Evolutionary conservation across 1,140 invertebrate genomes (phyloP).

Genomic region (Himalopsyche phryganea): DNA sequence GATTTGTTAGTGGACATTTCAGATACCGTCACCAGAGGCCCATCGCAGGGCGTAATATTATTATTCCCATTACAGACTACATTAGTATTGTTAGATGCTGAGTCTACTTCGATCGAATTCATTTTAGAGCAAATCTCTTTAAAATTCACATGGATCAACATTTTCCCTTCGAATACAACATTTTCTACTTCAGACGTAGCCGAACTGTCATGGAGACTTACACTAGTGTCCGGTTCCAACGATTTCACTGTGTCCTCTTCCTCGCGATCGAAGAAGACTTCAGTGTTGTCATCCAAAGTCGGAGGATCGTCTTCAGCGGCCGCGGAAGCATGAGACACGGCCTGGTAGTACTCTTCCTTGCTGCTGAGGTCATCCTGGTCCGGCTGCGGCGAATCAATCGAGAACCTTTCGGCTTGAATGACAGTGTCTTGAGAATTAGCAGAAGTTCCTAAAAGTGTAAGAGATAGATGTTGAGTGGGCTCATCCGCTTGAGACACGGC

Average conservation of each 20-base stretch:
- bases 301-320: slow-evolving; percentile 41
- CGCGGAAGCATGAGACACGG: slow-evolving; percentile 42
- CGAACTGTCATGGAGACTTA: slow-evolving; percentile 52
- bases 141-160: slow-evolving; percentile 53
- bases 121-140: slow-evolving; percentile 51
- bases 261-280: slow-evolving; percentile 47
- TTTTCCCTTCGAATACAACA: slow-evolving; percentile 53
- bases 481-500: slow-evolving; percentile 71
- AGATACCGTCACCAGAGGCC: slow-evolving; percentile 55
- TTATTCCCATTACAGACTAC: slow-evolving; percentile 6
- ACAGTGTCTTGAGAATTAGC: slow-evolving; percentile 26
- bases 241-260: slow-evolving; percentile 53
- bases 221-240: slow-evolving; percentile 53
- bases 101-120: slow-evolving; percentile 33
- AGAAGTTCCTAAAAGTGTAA: slow-evolving; percentile 12
- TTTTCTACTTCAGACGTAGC: slow-evolving; percentile 50
- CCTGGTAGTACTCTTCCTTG: slow-evolving; percentile 47
- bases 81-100: slow-evolving; percentile 26
- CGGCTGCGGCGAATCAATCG: slow-evolving; percentile 16
- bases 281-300: slow-evolving; percentile 47
- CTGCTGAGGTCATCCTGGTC: slow-evolving; percentile 44
- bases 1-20: slow-evolving; percentile 42
- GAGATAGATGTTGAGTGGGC: slow-evolving; percentile 46
- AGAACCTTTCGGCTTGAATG: slow-evolving; percentile 6
- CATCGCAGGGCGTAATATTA: slow-evolving; percentile 30